A percentile compares a stretch with the other conserved stretches of the same genome.
Evolutionary conservation across 53 echinoderm and acorn worm species (phyloP).

Genomic region (Arbacia lixula): DNA sequence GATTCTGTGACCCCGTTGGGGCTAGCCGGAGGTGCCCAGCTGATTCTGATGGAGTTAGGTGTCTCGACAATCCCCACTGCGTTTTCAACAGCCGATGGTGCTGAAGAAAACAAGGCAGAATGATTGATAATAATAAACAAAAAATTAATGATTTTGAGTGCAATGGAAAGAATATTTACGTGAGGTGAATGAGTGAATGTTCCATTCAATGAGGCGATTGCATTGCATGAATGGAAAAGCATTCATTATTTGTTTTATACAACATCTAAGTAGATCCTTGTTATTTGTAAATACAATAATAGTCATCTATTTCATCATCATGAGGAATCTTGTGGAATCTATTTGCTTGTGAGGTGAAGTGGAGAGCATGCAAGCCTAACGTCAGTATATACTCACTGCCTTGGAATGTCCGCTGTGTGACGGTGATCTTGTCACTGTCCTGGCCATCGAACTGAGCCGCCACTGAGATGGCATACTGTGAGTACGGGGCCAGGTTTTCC

Average conservation of each 20-base stretch:
- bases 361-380: too few relatives aligned
- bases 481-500: background rate
- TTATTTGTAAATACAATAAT: too few relatives aligned
- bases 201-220: too few relatives aligned
- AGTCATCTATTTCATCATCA: too few relatives aligned
- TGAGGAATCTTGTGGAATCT: too few relatives aligned
- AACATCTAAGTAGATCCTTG: too few relatives aligned
- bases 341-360: too few relatives aligned
- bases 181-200: too few relatives aligned
- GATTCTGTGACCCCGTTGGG: constrained; percentile 72
- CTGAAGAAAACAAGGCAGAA: background rate
- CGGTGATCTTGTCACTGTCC: constrained; percentile 1
- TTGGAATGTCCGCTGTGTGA: constrained; percentile 13
- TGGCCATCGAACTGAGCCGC: constrained; percentile 24
- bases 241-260: too few relatives aligned
- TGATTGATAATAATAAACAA: background rate
- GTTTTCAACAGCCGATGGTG: background rate
- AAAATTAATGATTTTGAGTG: background rate
- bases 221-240: too few relatives aligned
- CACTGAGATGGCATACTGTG: constrained; percentile 2
- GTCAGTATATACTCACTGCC: background rate
- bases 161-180: background rate
- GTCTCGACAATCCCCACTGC: background rate
- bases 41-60: constrained; percentile 23
- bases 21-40: constrained; percentile 15